Evolutionary conservation across 2,888 invertebrate species (phyloP), one percentile per base, ranked within the genome.

Genomic region (Pemphredon lugubris): DNA sequence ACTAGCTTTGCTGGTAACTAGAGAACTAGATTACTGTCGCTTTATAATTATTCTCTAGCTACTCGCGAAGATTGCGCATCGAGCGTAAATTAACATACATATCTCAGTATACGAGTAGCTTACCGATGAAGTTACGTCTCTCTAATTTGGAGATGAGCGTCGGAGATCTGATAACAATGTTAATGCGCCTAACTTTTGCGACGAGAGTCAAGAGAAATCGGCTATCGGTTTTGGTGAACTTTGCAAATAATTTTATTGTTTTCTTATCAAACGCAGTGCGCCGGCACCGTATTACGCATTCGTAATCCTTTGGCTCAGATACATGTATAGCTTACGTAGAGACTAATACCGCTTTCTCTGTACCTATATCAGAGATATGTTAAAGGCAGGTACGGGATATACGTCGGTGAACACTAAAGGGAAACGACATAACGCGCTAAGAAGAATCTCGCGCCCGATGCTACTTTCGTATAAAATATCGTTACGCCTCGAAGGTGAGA

Each of bases 241-340:
- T 75, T 73, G 58, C 57, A 63, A 72, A 76, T 73, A 63, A 58
- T 76, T 78, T 83, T 79, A 82, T 84, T 84, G 73, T 77, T 73
- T 81, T 69, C 40, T 80, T 83, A 84, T 82, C 79, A 83, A 84
- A 82, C 77, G 77, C 71, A 75, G 67, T 67, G 75, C 76, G 44
- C 23, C 63, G 57, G 54, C 71, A 72, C 59, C 60, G 57, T 71
- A 57, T 63, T 61, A 63, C 72, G 77, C 77, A 75, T 63, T 75
- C 73, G 75, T 59, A 78, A 79, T 78, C 75, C 81, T 82, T 83
- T 82, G 80, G 81, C 75, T 81, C 81, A 69, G 51, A 51, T 69
- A 76, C 60, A 63, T 32, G 34, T 58, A 64, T 73, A 75, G 63
- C 53, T 77, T 82, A 79, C 47, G 54, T 71, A 78, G 65, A 65